A percentile compares a stretch with the other conserved stretches of the same genome.
Conservation (phyloP, 2,888 invertebrate species). For the Cerceris rybyensis region DNA sequence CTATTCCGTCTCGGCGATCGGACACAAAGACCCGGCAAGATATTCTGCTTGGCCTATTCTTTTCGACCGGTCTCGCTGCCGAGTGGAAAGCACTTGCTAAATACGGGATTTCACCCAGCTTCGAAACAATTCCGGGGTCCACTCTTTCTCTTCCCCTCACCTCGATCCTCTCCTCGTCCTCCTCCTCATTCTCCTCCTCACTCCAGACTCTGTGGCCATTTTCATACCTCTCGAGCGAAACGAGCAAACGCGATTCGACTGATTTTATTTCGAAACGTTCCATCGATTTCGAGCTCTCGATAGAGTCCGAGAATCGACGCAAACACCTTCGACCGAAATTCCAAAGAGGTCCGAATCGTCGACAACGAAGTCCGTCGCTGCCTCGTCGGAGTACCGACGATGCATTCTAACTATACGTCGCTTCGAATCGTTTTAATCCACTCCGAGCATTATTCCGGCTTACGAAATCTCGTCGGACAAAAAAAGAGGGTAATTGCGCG, state of each 20-base stretch:
- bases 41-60: slow-evolving; percentile 54
- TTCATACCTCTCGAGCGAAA: background rate
- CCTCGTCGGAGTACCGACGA: too few species aligned
- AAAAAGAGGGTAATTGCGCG: background rate
- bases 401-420: too few species aligned
- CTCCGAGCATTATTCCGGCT: background rate
- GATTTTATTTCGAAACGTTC: too few species aligned
- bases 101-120: slow-evolving; percentile 54
- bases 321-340: too few species aligned
- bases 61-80: slow-evolving; percentile 42
- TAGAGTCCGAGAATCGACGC: too few species aligned
- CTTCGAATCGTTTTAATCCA: background rate
- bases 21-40: slow-evolving; percentile 60
- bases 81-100: slow-evolving; percentile 50
- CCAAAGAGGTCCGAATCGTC: too few species aligned
- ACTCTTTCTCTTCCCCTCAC: background rate
- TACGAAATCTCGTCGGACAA: slow-evolving; percentile 9
- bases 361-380: too few species aligned
- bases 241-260: background rate
- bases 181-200: background rate
- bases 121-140: slow-evolving; percentile 31
- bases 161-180: background rate
- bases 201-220: background rate
- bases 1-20: slow-evolving; percentile 48
- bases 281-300: too few species aligned